phyloP scores from a whole-genome alignment of 1,140 invertebrate species.

The Ceratitis capitata region DNA sequence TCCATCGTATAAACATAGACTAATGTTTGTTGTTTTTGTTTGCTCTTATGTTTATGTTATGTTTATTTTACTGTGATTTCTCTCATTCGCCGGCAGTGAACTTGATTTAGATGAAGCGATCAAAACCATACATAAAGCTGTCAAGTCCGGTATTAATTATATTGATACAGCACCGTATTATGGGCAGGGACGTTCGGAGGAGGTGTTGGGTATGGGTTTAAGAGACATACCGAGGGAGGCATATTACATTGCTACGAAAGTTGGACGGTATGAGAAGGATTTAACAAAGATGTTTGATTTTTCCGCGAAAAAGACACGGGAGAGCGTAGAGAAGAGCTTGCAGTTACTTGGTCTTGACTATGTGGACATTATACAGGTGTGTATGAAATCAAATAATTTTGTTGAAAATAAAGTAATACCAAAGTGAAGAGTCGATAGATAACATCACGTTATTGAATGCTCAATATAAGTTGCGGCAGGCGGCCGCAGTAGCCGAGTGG shows the following conservation, averaged over 20 bases:
- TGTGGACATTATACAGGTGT: slow-evolving; percentile 88
- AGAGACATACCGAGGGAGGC: slow-evolving; percentile 79
- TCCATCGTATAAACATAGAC: too few relatives aligned
- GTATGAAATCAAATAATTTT: too few relatives aligned
- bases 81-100: slow-evolving; percentile 42
- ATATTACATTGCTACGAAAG: slow-evolving; percentile 94
- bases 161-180: slow-evolving; percentile 93
- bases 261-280: slow-evolving; percentile 82
- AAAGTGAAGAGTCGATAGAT: too few relatives aligned
- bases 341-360: slow-evolving; percentile 80
- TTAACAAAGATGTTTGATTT: slow-evolving; percentile 88
- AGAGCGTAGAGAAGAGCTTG: slow-evolving; percentile 83
- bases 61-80: not conserved
- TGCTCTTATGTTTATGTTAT: not conserved
- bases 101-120: slow-evolving; percentile 72
- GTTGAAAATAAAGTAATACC: too few relatives aligned
- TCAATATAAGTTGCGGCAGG: too few relatives aligned
- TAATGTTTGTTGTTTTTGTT: not conserved
- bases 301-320: slow-evolving; percentile 76
- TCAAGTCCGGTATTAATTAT: slow-evolving; percentile 87
- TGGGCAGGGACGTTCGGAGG: slow-evolving; percentile 85
- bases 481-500: too few relatives aligned
- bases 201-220: slow-evolving; percentile 83
- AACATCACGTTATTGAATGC: too few relatives aligned
- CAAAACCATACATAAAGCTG: slow-evolving; percentile 74